Conservation (phyloP, 2,888 invertebrate species). For the Cyclophora punctaria region DNA sequence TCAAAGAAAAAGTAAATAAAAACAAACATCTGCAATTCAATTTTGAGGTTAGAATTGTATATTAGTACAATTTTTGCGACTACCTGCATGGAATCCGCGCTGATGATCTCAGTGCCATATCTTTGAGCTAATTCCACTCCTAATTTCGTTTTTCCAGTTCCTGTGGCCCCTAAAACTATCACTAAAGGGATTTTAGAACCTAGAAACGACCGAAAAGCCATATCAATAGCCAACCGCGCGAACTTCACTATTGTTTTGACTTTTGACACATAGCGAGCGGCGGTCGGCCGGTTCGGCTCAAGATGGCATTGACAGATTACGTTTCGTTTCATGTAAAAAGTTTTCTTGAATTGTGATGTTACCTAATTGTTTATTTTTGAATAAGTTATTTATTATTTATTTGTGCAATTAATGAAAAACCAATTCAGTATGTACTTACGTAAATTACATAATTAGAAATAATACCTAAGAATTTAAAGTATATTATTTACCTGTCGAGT, state of each 20-base stretch:
- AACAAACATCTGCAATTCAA: not conserved
- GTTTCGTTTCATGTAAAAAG: constrained; percentile 6
- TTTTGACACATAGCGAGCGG: constrained; percentile 16
- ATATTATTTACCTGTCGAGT: no score
- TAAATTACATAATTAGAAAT: no score
- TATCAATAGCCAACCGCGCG: constrained; percentile 38
- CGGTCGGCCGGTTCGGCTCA: not conserved
- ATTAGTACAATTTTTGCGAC: constrained; percentile 11
- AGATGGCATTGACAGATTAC: not conserved
- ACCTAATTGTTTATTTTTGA: no score
- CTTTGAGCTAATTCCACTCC: constrained; percentile 91
- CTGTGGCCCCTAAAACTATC: constrained; percentile 96
- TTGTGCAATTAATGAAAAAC: no score
- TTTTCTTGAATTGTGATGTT: no score
- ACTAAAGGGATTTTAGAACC: constrained; percentile 79
- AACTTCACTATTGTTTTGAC: constrained; percentile 64
- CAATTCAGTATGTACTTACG: no score
- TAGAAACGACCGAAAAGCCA: constrained; percentile 60
- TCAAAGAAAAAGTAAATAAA: constrained; percentile 1
- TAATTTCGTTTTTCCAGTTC: constrained; percentile 97
- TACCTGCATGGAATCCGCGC: constrained; percentile 99
- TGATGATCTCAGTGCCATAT: constrained; percentile 94
- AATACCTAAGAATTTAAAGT: no score
- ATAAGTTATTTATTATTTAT: no score
- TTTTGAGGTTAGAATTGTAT: constrained; percentile 45